A percentile compares a stretch with the other conserved stretches of the same genome.
phyloP scores from a whole-genome alignment of 35 echinoderm and acorn worm genomes.

The Hemicentrotus pulcherrimus region DNA sequence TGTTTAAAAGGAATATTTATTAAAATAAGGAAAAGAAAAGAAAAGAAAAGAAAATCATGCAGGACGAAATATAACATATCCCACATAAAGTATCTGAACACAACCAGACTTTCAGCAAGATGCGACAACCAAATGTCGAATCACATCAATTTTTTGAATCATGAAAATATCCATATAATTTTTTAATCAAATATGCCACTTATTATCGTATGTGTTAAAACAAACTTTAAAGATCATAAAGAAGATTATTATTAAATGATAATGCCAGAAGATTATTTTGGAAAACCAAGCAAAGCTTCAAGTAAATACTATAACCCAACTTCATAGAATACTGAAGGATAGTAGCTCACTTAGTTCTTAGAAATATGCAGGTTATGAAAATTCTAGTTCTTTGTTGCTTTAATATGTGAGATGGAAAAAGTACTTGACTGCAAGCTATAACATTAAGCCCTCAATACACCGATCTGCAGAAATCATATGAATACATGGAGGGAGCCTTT shows the following conservation, averaged over 20 bases:
- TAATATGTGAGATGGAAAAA: background rate
- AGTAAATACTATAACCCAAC: background rate
- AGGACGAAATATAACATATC: no score
- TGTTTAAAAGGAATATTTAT: no score
- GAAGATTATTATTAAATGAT: background rate
- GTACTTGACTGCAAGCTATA: background rate
- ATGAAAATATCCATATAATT: no score
- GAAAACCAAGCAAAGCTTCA: background rate
- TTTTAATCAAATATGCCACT: no score
- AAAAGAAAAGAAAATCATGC: no score
- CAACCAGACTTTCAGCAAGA: no score
- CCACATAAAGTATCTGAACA: no score
- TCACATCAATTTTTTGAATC: no score
- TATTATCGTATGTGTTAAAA: no score
- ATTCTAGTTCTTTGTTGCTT: background rate
- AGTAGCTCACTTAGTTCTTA: background rate
- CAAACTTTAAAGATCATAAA: background rate
- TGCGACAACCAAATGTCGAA: no score
- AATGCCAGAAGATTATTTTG: no score
- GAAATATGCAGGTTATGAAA: background rate
- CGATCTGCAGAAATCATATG: background rate
- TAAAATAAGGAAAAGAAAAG: no score
- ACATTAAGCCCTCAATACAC: background rate
- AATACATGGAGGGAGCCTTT: background rate
- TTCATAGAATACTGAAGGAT: background rate